Conservation (phyloP, 2,113 vertebrate genomes). For the Hoplias malabaricus region DNA sequence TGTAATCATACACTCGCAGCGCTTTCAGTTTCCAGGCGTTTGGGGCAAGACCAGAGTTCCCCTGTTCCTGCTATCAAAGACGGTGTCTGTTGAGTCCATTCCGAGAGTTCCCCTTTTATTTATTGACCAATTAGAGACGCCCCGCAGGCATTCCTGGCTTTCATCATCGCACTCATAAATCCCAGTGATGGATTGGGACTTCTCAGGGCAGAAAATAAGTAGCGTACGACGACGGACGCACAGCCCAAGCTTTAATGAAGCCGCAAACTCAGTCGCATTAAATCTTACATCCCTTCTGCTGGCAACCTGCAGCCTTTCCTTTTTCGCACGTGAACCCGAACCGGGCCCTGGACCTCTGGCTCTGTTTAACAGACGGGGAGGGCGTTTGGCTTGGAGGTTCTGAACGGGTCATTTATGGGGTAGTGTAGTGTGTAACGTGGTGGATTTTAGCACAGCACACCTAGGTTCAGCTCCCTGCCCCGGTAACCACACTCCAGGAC, state of each 20-base stretch:
- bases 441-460: too few relatives aligned
- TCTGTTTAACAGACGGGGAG: too few relatives aligned
- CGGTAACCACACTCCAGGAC: too few relatives aligned
- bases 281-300: background rate
- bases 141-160: conserved; percentile 17
- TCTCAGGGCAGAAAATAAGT: conserved; percentile 15
- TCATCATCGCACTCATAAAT: conserved; percentile 33
- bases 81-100: background rate
- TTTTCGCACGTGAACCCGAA: background rate
- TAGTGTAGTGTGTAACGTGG: too few relatives aligned
- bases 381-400: too few relatives aligned
- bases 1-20: too few relatives aligned
- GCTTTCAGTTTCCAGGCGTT: background rate
- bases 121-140: conserved; percentile 30
- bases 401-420: too few relatives aligned
- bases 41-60: background rate
- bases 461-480: too few relatives aligned
- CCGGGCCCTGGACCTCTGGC: background rate
- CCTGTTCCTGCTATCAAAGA: background rate
- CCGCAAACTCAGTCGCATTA: conserved; percentile 11
- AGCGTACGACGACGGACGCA: conserved; percentile 7
- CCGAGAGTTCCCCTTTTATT: background rate
- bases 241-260: background rate
- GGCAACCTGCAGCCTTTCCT: background rate
- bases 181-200: conserved; percentile 24